Base-by-base conservation (phyloP, 2,888 invertebrate species). In the Coelinius sp. region DNA sequence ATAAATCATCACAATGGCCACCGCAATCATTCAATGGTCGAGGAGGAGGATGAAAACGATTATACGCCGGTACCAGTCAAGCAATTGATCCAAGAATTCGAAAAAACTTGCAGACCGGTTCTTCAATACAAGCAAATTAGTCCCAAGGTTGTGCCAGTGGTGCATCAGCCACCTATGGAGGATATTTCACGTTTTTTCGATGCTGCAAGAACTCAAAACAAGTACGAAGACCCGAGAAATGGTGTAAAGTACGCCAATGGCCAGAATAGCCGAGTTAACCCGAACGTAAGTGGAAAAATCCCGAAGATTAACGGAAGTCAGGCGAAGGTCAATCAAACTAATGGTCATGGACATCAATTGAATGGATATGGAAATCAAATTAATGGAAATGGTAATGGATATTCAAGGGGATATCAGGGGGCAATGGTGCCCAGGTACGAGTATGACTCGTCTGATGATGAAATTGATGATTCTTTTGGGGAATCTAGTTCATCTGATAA, bases 51-150 rank as follows among this genome's bases (percentile, higher is more conserved):
- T 5, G 82, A 83, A 17, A 82, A 66, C 65, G 86, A 86, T 6
- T 86, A 87, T 68, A 87, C 87, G 0, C 87, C 88, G 35, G 82
- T 88, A 3, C 88, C 88, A 7, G 88, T 89, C 1, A 89, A 88
- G 72, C 88, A 88, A 62, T 82, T 93, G 35, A 92, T 93, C 63
- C 89, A 90, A 74, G 90, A 89, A 77, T 93, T 92, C 78, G 92
- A 93, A 79, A 90, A 91, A 79, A 91, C 90, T n/a, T 89, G 89
- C n/a, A 86, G 90, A 83, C 91, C 91, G 0, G 82, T 88, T 4
- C 86, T 91, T 82, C 89, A 89, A 70, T 89, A 90, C 78, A 91
- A 91, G 77, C 89, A 90, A 76, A 88, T 89, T 52, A 84, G 87
- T 67, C 82, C 84, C 0, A 85, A 81, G 73, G 73, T 80, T 31